Base-by-base conservation (phyloP, 1,140 invertebrate species). In the Periplaneta americana region DNA sequence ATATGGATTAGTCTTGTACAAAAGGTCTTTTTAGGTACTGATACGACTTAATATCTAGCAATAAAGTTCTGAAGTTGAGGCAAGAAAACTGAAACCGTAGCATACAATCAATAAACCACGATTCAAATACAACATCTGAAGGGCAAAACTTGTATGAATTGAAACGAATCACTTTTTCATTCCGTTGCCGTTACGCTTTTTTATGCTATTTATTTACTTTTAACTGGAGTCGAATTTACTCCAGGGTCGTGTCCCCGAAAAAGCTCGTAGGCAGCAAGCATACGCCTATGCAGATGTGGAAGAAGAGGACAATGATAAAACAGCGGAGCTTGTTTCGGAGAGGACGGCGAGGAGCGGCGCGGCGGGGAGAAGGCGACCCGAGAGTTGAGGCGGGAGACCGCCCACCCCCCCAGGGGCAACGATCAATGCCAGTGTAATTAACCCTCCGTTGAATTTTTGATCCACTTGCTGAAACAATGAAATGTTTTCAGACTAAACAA, bases 401-500 rank as follows among this genome's bases (percentile, higher is more conserved):
- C n/a, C n/a, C 76, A 36, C 9, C 18, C 34, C 76, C 33, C 28
- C 76, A n/a, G 34, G 76, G 34, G 0, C 76, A 11, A 17, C 77
- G 80, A 80, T 80, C 74, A 82, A 81, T 81, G 75, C 78, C 66
- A 77, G 74, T 80, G 82, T 83, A 82, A 83, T 81, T 83, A 83
- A 83, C 74, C 78, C 76, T 78, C 36, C 78, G 80, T 78, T 82
- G 82, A 82, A 83, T 82, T 83, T 83, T 83, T 83, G 76, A 82
- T 83, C 83, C 76, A 81, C 80, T 81, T 82, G 34, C 36, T 66
- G 79, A 79, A 83, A 83, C 83, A 83, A 83, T 82, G 83, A 57
- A 78, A 83, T 87, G 85, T 85, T 86, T 86, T 85, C 80, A 85
- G 80, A 85, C 83, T 83, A 87, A 85, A 86, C 84, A 87, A 86